Base-by-base conservation (phyloP, 2,888 invertebrate genomes). In the Euzetes globulus region DNA sequence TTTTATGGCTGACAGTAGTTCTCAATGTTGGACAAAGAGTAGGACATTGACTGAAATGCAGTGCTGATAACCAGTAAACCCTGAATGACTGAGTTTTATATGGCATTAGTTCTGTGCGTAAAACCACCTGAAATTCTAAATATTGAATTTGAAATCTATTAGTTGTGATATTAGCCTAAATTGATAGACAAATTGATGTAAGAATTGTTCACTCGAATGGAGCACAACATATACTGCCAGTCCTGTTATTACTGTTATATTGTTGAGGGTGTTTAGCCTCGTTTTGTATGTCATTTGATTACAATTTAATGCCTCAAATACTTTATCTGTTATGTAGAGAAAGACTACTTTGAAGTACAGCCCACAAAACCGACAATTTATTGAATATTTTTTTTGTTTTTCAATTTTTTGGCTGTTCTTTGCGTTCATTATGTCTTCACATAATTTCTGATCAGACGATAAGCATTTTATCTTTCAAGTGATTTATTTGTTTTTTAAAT, bases 61-160 rank as follows among this genome's bases (percentile, higher is more conserved):
- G 52, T 19, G 1, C 52, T 19, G 9, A 52, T 52, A 19, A 52
- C 13, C n/a, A n/a, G 9, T 33, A 33, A 33, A 6, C 33, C 4
- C 33, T 33, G 33, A 33, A 33, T 33, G 4, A 33, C 33, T 33
- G 4, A n/a, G 33, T 6, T 33, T 33, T 33, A 4, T 33, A 33
- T 37, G 19, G 7, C 29, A 37, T 13, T 15, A 29, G 29, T 15
- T 29, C 37, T 37, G 17, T 58, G 19, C 13, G 1, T 9, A 58
- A 65, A 63, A 65, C 13, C 65, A 65, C 65, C 68, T 68, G 68
- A 68, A 68, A 68, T 41, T 68, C 68, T 37, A 68, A 68, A 68
- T 68, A 68, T 68, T 27, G 11, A 5, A 25, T 60, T 13, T 3
- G 13, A 37, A 65, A 33, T 65, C 19, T 37, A 41, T 68, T 60